Evolutionary conservation across 2,797 vertebrate genomes (phyloP).

Genomic region (Pangasius mekongensis): DNA sequence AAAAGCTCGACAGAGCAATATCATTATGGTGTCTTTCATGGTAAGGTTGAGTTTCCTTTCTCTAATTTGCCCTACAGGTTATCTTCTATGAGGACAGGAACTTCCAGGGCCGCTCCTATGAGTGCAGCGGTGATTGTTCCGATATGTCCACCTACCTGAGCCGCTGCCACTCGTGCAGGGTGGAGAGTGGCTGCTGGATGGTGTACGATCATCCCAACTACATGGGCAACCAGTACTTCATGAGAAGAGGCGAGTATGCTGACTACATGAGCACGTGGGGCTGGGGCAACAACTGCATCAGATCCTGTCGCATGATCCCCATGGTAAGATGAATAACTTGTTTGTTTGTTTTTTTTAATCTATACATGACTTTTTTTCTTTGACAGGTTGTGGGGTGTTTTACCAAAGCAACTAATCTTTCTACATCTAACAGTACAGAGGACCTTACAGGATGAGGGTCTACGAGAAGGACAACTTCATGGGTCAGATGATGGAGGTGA

Average conservation of each 20-base stretch:
- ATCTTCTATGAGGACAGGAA: slow-evolving; percentile 51
- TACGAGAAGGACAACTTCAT: slow-evolving; percentile 74
- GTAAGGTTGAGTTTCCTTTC: neutral
- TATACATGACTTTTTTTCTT: neutral
- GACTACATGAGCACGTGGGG: slow-evolving; percentile 60
- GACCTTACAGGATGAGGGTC: slow-evolving; percentile 70
- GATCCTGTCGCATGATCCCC: slow-evolving; percentile 48
- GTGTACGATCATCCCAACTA: slow-evolving; percentile 63
- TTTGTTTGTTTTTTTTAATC: neutral
- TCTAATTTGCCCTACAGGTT: neutral
- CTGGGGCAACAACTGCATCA: slow-evolving; percentile 48
- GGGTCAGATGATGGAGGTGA: slow-evolving; percentile 69
- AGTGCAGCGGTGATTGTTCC: slow-evolving; percentile 43
- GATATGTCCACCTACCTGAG: slow-evolving; percentile 55
- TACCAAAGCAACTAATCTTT: no score
- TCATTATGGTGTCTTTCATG: neutral
- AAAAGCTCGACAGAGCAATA: neutral
- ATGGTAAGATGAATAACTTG: neutral
- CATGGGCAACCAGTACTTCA: slow-evolving; percentile 59
- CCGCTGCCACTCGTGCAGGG: slow-evolving; percentile 58
- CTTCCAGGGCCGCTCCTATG: slow-evolving; percentile 56
- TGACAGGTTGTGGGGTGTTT: neutral
- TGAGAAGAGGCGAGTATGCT: slow-evolving; percentile 63
- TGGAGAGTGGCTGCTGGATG: slow-evolving; percentile 62
- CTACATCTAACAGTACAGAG: slow-evolving; percentile 62